Evolutionary conservation across 2,797 vertebrate genomes (phyloP), one percentile per base, ranked within the genome.

Genomic region (Huso huso): DNA sequence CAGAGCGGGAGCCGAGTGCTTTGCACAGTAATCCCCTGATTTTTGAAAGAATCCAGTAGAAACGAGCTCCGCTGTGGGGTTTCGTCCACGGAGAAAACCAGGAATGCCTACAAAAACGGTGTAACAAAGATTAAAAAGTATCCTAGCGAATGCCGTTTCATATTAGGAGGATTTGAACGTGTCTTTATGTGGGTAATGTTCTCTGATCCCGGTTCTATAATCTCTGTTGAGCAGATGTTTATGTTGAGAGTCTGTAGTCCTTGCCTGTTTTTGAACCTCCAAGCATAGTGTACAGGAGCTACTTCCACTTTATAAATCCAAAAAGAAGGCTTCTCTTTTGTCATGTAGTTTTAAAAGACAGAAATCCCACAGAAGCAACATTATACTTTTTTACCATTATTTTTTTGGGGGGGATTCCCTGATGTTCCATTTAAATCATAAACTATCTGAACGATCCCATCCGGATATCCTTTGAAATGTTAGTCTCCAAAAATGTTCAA

Each of bases 311-410:
- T 81, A 18, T 64, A 69, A 57, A 58, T 60, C 51, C 51, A 61
- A 64, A n/a, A 51, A 49, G 55, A 49, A 65, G 62, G 49, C 51
- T 75, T 77, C 74, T 61, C 71, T 75, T 62, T 60, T 59, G 72
- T 71, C 10, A 15, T 51, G 71, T 67, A 67, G 53, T 74, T 66
- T 69, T 63, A 52, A 70, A 72, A 78, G 72, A 77, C 48, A 65
- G 65, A 78, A 79, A 84, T 87, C 83, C 86, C 82, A 84, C 82
- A 87, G 68, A 69, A 82, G 82, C 68, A 72, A 77, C 77, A 76
- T 74, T 69, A 68, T 73, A 68, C 55, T 72, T 68, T 76, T 15
- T 9, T 12, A 10, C 48, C 18, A 18, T 18, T 18, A 50, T 51
- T 37, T 10, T n/a, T 15, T n/a, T 48, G 49, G 50, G 64, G 71